Evolutionary conservation across 2,888 invertebrate genomes (phyloP).

Genomic region (Zele albiditarsus): DNA sequence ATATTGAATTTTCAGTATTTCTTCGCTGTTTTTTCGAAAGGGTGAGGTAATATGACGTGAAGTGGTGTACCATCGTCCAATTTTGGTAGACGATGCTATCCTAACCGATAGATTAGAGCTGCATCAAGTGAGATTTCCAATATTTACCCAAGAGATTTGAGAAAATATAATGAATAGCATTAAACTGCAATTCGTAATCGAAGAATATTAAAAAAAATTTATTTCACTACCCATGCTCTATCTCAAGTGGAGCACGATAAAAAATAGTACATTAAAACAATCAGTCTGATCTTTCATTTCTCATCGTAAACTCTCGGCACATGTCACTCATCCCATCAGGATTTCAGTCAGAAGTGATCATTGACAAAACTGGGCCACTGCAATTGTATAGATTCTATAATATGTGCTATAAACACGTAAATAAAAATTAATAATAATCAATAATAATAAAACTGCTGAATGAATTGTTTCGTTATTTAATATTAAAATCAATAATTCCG

Average conservation of each 20-base stretch:
- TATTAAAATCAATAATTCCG: no score
- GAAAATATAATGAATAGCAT: no score
- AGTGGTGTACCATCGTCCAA: no score
- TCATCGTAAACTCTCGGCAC: conserved; percentile 15
- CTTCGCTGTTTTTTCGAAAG: no score
- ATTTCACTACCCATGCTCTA: not conserved
- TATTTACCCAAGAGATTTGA: no score
- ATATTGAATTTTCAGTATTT: no score
- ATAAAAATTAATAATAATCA: not conserved
- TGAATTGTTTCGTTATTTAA: not conserved
- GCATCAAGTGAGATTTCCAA: no score
- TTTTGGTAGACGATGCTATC: no score
- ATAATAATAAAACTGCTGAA: not conserved
- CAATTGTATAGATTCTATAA: not conserved
- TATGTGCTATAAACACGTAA: not conserved
- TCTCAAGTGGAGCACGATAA: not conserved
- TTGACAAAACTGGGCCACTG: conserved; percentile 16
- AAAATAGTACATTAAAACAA: conserved; percentile 11
- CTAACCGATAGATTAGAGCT: no score
- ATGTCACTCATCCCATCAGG: conserved; percentile 7
- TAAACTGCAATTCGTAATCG: no score
- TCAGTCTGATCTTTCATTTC: conserved; percentile 28
- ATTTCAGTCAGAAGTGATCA: not conserved
- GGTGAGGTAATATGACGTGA: no score
- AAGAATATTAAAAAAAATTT: not conserved